These are phyloP conservation scores for Dysdera silvatica DNA, from an alignment of 1,140 invertebrate genomes.

Conservation along the genomic window DNA sequence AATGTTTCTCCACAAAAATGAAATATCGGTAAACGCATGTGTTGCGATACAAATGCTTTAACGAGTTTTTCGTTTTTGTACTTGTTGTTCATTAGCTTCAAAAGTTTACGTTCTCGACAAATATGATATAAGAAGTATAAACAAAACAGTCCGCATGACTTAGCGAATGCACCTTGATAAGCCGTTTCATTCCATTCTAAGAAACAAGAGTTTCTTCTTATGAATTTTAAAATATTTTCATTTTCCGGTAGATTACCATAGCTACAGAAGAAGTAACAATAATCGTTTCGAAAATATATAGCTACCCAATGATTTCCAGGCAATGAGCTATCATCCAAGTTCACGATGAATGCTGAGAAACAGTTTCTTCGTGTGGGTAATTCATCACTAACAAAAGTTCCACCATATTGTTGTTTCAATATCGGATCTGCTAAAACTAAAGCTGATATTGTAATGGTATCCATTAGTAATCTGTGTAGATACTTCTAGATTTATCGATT, in stretches of 20 bases:
- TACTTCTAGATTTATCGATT: neutral
- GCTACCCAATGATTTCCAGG: constrained; percentile 5
- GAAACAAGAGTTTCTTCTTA: neutral
- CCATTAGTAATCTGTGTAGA: neutral
- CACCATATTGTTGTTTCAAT: neutral
- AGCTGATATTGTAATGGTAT: neutral
- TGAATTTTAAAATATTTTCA: neutral
- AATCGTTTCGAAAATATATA: neutral
- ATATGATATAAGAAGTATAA: too few species aligned
- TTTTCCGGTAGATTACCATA: neutral
- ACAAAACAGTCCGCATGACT: too few species aligned
- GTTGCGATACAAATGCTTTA: too few species aligned
- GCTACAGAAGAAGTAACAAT: neutral
- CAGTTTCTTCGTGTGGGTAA: neutral
- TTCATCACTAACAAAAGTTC: neutral
- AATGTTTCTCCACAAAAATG: too few species aligned
- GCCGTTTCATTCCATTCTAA: too few species aligned
- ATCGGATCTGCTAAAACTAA: neutral
- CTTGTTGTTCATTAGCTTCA: too few species aligned
- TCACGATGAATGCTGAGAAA: neutral
- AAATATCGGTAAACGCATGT: too few species aligned
- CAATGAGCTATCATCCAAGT: neutral
- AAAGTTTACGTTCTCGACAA: too few species aligned
- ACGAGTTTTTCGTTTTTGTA: too few species aligned
- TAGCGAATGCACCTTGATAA: too few species aligned